Base-by-base conservation (phyloP, 2,797 vertebrate genomes). In the Pachyuromys duprasi region DNA sequence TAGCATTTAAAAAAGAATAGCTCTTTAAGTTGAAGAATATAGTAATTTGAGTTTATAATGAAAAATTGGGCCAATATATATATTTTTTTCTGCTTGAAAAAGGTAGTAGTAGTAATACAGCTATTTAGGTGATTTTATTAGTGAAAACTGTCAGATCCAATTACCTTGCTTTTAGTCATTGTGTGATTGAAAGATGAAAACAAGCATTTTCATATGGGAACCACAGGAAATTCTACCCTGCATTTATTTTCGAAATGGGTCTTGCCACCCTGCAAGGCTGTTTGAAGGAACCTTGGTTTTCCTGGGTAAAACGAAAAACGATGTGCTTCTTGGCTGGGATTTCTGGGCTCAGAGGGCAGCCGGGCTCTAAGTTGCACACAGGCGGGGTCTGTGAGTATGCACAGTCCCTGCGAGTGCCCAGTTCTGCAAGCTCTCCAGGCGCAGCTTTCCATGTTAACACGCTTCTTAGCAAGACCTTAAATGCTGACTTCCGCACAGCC, bases 391-490 rank as follows among this genome's bases (percentile, higher is more conserved):
- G 63, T 75, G 63, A n/a, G 69, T 53, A 78, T 8, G 67, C 83
- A 39, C 93, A 86, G 83, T 86, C 63, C 20, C 31, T 26, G 83
- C 12, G 67, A 86, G 75, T n/a, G 90, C 86, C 78, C 78, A 62
- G 53, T 11, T 57, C 90, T 65, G 94, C 91, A 69, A 93, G 89
- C 76, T 95, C 90, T 95, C 75, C 36, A 70, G 39, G 31, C 3
- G 45, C n/a, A 33, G 13, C 86, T 93, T 69, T 83, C 14, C 75
- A 81, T 90, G 90, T 96, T 95, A 97, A 97, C 96, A 98, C 96
- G 96, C 92, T 95, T 97, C 97, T 98, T 98, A 97, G 98, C 97
- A 98, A 98, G 98, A 98, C 97, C 97, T 98, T 97, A 98, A 98
- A 97, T 95, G 90, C 97, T 97, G 97, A 96, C 98, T 98, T 97